A percentile compares a stretch with the other conserved stretches of the same genome.
phyloP scores from a whole-genome alignment of 2,113 vertebrate species.

The Oreamnos americanus region DNA sequence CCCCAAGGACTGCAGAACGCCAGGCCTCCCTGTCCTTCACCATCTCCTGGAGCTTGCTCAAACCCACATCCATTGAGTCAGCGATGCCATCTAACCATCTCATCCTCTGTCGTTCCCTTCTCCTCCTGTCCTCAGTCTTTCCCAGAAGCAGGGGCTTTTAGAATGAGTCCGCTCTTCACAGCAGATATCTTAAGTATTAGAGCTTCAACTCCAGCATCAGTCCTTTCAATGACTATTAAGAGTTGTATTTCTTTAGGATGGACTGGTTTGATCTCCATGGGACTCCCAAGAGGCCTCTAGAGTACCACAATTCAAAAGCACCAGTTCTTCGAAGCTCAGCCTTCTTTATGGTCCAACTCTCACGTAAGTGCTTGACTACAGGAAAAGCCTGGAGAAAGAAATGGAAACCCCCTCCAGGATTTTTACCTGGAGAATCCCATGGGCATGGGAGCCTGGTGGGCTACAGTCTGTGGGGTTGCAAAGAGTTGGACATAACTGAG shows the following conservation, averaged over 20 bases:
- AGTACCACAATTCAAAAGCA: background rate
- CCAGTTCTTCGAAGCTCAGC: background rate
- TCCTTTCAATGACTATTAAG: background rate
- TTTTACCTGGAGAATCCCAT: background rate
- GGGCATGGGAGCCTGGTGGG: background rate
- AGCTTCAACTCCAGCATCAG: background rate
- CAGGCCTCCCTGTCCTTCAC: no score
- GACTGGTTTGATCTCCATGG: background rate
- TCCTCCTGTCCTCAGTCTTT: background rate
- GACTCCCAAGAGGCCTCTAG: background rate
- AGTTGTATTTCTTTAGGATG: background rate
- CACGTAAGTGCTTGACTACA: background rate
- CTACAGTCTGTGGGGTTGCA: background rate
- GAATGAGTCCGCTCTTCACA: background rate
- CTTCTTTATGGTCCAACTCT: background rate
- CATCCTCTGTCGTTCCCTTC: background rate
- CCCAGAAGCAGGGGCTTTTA: background rate
- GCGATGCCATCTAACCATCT: no score
- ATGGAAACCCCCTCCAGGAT: background rate
- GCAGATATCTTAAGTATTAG: background rate
- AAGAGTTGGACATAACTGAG: background rate
- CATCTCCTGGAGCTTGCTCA: no score
- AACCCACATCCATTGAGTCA: no score
- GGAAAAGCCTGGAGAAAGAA: background rate
- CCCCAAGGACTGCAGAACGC: no score